Base-by-base conservation (phyloP, 1,140 invertebrate species). In the Cataglyphis hispanica region DNA sequence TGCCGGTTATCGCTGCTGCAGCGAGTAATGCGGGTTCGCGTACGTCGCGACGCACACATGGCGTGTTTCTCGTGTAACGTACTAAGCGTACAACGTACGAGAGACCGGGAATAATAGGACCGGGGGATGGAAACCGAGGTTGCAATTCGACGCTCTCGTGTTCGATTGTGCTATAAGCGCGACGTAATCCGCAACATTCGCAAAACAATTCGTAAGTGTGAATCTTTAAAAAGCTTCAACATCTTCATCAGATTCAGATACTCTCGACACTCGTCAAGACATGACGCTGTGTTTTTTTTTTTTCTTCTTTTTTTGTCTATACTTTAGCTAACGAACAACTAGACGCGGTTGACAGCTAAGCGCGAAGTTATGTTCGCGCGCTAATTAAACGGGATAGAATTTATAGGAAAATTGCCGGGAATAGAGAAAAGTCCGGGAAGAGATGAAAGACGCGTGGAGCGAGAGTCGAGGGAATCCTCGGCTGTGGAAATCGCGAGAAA, bases 361-460 rank as follows among this genome's bases (percentile, higher is more conserved):
- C 37, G 40, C 22, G 43, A 10, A 63, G 25, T 25, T 67, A 40
- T 61, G 50, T 56, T 66, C 31, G 31, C 22, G 64, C 46, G 53
- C 25, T 81, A 83, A 86, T 83, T 72, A 69, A 85, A 85, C 19
- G 37, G 50, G 43, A 78, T 5, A 25, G 40, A 80, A 80, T 85
- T 80, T 61, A 34, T 58, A n/a, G 25, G 25, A 40, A 43, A 83
- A 83, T 63, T 83, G 69, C 27, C 67, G 56, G 40, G 66, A 27
- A 43, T 27, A 22, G 69, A 22, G 69, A 27, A 81, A 56, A 50
- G 64, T 66, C 22, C 70, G n/a, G 61, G 60, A 34, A n/a, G 25
- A 66, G n/a, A 60, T 64, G 53, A 60, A 31, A 60, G n/a, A 34
- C 7, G 40, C 16, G 61, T 37, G 22, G 31, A 31, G 46, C 25